Base-by-base conservation (phyloP, 1,140 invertebrate species). In the Ephestia elutella region DNA sequence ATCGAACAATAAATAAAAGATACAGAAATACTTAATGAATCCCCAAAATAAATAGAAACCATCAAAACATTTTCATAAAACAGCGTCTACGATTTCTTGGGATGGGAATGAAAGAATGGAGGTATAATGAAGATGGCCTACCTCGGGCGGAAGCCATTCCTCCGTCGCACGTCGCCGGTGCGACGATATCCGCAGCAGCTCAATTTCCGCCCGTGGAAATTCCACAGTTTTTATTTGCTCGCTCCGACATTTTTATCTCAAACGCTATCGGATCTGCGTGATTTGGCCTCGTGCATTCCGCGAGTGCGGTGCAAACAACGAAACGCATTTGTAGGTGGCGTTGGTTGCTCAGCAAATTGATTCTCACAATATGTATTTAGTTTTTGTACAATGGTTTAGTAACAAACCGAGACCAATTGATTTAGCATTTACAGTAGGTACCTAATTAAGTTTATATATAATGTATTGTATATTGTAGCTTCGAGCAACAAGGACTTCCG, bases 121-220 rank as follows among this genome's bases (percentile, higher is more conserved):
- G 64, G 71, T 69, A 72, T 72, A 77, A 77, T 75, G 75, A 68
- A 77, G 67, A 67, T 59, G 59, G 73, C 68, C 72, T 70, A 73
- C 77, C 68, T 75, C 68, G 70, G 58, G 72, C 75, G 80, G 80
- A 81, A 77, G 73, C 67, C 71, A 73, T 77, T 70, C 61, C 75
- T 79, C 68, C 74, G 71, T 78, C 75, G 73, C 77, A 77, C 73
- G 71, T 74, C 75, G 77, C 78, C 78, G 66, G 69, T 76, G 73
- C 71, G 71, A 70, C 75, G 80, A 82, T 82, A 85, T 85, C 80
- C 80, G 77, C 71, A 77, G 74, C 68, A 76, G 80, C 75, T 80
- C 78, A 85, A 85, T 82, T 82, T 85, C 80, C 82, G 78, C 51
- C 62, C 69, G 68, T 74, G 67, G 73, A 78, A 80, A 71, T 66